A percentile compares a stretch with the other conserved stretches of the same genome.
Evolutionary conservation across 1,140 invertebrate genomes (phyloP).

Genomic region (Schlechtendalia chinensis): DNA sequence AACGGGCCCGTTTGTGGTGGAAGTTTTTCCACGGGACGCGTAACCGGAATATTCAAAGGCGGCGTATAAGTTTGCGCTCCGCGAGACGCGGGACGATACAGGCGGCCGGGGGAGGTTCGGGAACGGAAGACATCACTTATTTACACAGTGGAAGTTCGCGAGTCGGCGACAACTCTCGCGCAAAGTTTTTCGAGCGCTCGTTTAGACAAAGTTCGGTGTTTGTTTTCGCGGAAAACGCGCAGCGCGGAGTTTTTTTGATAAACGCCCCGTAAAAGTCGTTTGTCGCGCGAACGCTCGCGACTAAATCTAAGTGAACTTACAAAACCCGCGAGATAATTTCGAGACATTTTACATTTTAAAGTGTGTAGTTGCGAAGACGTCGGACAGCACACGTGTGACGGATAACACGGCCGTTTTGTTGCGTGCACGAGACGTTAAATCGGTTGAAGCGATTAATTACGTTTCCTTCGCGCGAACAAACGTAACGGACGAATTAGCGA

Average conservation of each 20-base stretch:
- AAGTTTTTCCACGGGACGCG: too few relatives aligned
- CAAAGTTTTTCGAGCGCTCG: slow-evolving; percentile 36
- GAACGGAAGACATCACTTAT: slow-evolving; percentile 23
- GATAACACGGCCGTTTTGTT: too few relatives aligned
- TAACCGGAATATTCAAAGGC: too few relatives aligned
- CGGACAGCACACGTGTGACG: too few relatives aligned
- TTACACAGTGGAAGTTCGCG: slow-evolving; percentile 28
- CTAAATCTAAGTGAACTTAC: slow-evolving; percentile 38
- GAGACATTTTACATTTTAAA: slow-evolving; percentile 29
- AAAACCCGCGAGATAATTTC: slow-evolving; percentile 41
- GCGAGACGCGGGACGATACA: too few relatives aligned
- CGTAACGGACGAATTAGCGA: too few relatives aligned
- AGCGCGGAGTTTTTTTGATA: slow-evolving; percentile 12
- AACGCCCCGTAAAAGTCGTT: slow-evolving; percentile 46
- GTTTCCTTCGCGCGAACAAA: too few relatives aligned
- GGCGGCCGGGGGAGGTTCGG: too few relatives aligned
- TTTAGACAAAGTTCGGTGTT: slow-evolving; percentile 40
- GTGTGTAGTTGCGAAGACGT: neutral
- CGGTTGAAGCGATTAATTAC: too few relatives aligned
- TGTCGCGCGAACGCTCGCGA: slow-evolving; percentile 22
- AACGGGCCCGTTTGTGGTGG: too few relatives aligned
- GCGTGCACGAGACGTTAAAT: too few relatives aligned
- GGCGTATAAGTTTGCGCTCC: too few relatives aligned
- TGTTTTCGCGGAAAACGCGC: slow-evolving; percentile 25
- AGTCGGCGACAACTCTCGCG: slow-evolving; percentile 28